Percentiles rank a stretch among this genome's conserved stretches.
Evolutionary conservation across 2,113 vertebrate species (phyloP).

Genomic region (Heteronetta atricapilla): DNA sequence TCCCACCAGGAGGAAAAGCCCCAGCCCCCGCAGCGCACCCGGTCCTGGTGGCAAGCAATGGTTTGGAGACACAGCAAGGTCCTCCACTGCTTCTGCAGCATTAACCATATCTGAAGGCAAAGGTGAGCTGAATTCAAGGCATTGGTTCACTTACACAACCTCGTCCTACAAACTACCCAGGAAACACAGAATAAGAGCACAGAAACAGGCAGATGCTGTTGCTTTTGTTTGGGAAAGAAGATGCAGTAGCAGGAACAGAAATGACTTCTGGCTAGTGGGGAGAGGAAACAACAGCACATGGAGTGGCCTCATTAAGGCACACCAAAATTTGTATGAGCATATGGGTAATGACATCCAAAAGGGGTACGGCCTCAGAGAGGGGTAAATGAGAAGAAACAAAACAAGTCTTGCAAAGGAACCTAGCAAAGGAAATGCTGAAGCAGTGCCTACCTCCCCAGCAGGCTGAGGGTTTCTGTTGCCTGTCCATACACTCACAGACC

Average conservation of each 20-base stretch:
- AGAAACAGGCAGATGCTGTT: background rate
- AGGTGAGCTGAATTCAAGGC: rapidly evolving
- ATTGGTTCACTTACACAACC: background rate
- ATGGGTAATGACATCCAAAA: background rate
- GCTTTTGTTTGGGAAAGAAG: background rate
- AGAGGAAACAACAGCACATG: background rate
- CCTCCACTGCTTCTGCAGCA: background rate
- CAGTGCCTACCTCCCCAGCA: rapidly evolving
- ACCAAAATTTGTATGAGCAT: background rate
- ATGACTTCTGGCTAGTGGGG: background rate
- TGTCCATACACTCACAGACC: background rate
- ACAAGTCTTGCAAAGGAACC: background rate
- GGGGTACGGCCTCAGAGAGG: background rate
- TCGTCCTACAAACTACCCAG: background rate
- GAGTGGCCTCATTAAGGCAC: background rate
- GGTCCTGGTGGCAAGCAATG: background rate
- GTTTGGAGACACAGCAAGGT: background rate
- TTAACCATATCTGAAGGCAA: background rate
- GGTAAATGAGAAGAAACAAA: background rate
- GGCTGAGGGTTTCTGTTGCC: background rate
- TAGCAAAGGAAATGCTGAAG: background rate
- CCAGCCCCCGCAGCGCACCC: background rate
- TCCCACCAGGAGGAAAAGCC: background rate
- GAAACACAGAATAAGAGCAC: background rate
- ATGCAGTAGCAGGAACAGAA: background rate